A percentile compares a stretch with the other conserved stretches of the same genome.
Conservation (phyloP, 2,113 vertebrate genomes). For the Xyliphius kryptos region DNA sequence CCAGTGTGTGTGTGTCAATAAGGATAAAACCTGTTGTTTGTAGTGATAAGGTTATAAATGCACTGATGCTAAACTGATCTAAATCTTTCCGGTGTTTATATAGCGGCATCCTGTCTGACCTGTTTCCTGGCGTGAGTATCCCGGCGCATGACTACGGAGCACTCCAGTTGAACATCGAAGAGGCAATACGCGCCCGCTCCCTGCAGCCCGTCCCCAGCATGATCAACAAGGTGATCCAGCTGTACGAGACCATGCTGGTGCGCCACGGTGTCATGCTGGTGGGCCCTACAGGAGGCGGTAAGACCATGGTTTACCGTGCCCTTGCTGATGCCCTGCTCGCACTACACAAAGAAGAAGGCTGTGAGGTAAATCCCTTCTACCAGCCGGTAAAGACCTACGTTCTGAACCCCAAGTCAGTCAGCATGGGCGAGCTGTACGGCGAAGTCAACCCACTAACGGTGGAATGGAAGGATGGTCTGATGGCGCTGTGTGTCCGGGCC, state of each 20-base stretch:
- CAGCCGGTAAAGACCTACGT: slow-evolving; percentile 72
- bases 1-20: no score
- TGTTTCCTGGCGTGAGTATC: slow-evolving; percentile 78
- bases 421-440: slow-evolving; percentile 83
- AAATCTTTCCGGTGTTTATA: neutral
- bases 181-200: slow-evolving; percentile 60
- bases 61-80: no score
- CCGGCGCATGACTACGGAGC: slow-evolving; percentile 81
- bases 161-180: slow-evolving; percentile 69
- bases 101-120: slow-evolving; percentile 82
- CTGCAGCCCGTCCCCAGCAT: slow-evolving; percentile 71
- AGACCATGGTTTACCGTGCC: slow-evolving; percentile 74
- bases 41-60: no score
- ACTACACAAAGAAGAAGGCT: slow-evolving; percentile 52
- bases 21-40: no score
- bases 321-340: slow-evolving; percentile 69
- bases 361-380: slow-evolving; percentile 63
- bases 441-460: slow-evolving; percentile 76
- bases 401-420: slow-evolving; percentile 83
- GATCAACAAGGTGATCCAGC: slow-evolving; percentile 78
- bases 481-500: slow-evolving; percentile 76
- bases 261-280: slow-evolving; percentile 86
- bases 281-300: slow-evolving; percentile 78
- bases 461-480: slow-evolving; percentile 84
- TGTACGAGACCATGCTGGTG: slow-evolving; percentile 84